Conservation (phyloP, 2,888 invertebrate species). For the Acronicta alni region DNA sequence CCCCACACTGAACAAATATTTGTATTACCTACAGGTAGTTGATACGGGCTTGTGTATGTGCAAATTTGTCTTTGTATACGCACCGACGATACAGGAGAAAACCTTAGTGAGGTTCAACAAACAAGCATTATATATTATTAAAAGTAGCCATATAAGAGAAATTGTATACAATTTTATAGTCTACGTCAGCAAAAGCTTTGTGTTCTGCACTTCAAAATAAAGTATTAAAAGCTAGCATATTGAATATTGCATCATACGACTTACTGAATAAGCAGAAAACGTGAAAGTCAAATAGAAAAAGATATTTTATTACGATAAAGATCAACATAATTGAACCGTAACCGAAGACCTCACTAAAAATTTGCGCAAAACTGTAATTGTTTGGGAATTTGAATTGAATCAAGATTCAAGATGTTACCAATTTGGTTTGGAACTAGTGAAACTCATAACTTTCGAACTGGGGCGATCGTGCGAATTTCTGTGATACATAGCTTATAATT, state of each 20-base stretch:
- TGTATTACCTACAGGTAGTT: no score
- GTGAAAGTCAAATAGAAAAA: slow-evolving; percentile 40
- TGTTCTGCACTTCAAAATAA: no score
- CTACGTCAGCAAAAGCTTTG: no score
- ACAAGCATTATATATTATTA: no score
- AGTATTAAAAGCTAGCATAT: neutral
- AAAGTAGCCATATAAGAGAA: no score
- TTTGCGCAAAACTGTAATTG: slow-evolving; percentile 47
- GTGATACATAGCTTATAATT: slow-evolving; percentile 18
- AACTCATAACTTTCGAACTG: slow-evolving; percentile 53
- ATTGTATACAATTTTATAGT: no score
- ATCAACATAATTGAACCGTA: slow-evolving; percentile 58
- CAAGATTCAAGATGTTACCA: slow-evolving; percentile 73
- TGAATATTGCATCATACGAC: slow-evolving; percentile 13
- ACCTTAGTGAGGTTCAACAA: no score
- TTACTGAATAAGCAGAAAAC: slow-evolving; percentile 16
- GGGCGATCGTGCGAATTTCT: slow-evolving; percentile 70
- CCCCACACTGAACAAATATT: no score
- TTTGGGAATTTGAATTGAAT: slow-evolving; percentile 61
- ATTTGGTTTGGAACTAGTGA: slow-evolving; percentile 63
- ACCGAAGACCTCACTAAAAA: slow-evolving; percentile 40
- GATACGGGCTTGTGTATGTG: no score
- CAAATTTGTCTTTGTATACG: no score
- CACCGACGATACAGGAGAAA: no score
- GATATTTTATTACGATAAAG: slow-evolving; percentile 51